Base-by-base conservation (phyloP, 2,888 invertebrate genomes). In the Brachynemurus nebulosus region DNA sequence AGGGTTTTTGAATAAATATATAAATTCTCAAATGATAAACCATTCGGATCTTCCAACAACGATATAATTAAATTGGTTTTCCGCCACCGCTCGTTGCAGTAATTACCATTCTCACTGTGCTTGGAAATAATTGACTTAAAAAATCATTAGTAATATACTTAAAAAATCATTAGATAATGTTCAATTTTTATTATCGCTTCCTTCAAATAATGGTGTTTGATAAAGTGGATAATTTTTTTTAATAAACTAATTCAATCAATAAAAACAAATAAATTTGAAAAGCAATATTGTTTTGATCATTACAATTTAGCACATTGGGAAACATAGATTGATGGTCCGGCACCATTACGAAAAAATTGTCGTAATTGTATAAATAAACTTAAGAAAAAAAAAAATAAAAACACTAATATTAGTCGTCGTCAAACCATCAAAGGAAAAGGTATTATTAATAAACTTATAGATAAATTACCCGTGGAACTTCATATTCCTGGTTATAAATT, bases 251-350 rank as follows among this genome's bases (percentile, higher is more conserved):
- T n/a, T n/a, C n/a, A n/a, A n/a, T n/a, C n/a, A n/a, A n/a, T n/a
- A n/a, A n/a, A n/a, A n/a, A n/a, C n/a, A n/a, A n/a, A n/a, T n/a
- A n/a, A n/a, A n/a, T n/a, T n/a, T n/a, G n/a, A n/a, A n/a, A n/a
- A n/a, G n/a, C n/a, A n/a, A n/a, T n/a, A n/a, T n/a, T n/a, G n/a
- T n/a, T n/a, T n/a, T n/a, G n/a, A n/a, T n/a, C n/a, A n/a, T n/a
- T n/a, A n/a, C n/a, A n/a, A n/a, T n/a, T n/a, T n/a, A n/a, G n/a
- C n/a, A n/a, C n/a, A n/a, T n/a, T n/a, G n/a, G n/a, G n/a, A n/a
- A n/a, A n/a, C n/a, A n/a, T n/a, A n/a, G n/a, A n/a, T 30, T 30
- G 30, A 30, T 30, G 30, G 30, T 30, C 30, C 30, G n/a, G n/a
- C 14, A 30, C 30, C 30, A 12, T 30, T 30, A 30, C n/a, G 30